Evolutionary conservation across 2,113 vertebrate genomes (phyloP).

Genomic region (Dicerorhinus sumatrensis): DNA sequence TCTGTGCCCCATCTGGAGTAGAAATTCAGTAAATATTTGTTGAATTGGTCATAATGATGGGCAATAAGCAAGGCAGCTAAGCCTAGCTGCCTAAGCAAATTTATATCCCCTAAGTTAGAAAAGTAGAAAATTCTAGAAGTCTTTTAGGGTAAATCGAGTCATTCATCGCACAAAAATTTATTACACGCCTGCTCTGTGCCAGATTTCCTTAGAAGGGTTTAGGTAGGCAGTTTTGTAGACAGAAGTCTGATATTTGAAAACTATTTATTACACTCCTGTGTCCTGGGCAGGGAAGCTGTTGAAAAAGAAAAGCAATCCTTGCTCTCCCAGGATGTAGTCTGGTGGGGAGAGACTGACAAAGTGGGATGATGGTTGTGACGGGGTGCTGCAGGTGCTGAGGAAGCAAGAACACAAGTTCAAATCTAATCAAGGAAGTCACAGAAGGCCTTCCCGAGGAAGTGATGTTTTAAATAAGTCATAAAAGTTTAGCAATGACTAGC

Average conservation of each 20-base stretch:
- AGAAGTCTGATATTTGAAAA: background rate
- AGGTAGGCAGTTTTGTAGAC: background rate
- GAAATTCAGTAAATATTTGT: constrained; percentile 36
- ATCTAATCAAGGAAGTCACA: background rate
- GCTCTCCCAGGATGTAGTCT: background rate
- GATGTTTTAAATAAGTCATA: constrained; percentile 20
- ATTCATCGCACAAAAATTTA: background rate
- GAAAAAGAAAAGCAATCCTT: background rate
- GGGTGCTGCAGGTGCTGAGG: background rate
- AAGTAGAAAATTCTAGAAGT: constrained; percentile 16
- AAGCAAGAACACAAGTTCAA: background rate
- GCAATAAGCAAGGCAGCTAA: background rate
- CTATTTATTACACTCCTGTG: background rate
- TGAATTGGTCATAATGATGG: constrained; percentile 27
- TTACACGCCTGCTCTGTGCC: background rate
- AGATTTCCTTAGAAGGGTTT: constrained; percentile 1
- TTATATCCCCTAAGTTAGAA: background rate
- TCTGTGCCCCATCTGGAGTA: background rate
- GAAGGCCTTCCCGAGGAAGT: background rate
- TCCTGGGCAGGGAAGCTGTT: background rate
- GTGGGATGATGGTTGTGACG: background rate
- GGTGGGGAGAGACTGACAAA: background rate
- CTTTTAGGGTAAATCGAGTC: constrained; percentile 9
- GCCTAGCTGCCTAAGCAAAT: constrained; percentile 6
- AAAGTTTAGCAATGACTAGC: constrained; percentile 15